These are phyloP conservation scores for Lycophotia porphyrea DNA, from an alignment of 2,888 invertebrate species.

Conservation along the genomic window DNA sequence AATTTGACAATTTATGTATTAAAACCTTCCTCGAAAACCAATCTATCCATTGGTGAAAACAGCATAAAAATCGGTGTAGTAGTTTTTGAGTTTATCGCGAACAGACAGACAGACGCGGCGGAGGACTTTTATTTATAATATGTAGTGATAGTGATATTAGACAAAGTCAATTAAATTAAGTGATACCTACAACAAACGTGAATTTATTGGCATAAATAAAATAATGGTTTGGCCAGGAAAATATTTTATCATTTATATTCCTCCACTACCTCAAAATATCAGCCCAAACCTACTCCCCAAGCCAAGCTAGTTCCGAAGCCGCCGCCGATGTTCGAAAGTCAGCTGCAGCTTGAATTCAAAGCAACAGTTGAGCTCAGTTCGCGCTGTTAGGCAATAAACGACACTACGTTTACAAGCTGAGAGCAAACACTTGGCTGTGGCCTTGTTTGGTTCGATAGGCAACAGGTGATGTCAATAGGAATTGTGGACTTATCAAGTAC, in stretches of 20 bases:
- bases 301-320: slow-evolving; percentile 8
- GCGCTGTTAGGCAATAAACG: slow-evolving; percentile 37
- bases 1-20: too few species aligned
- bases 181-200: too few species aligned
- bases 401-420: slow-evolving; percentile 33
- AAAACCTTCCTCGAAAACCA: too few species aligned
- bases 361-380: slow-evolving; percentile 52
- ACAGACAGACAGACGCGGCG: too few species aligned
- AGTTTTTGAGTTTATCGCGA: too few species aligned
- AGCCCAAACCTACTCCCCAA: neutral
- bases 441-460: neutral
- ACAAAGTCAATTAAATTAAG: too few species aligned
- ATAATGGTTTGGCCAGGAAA: too few species aligned
- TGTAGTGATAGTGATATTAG: too few species aligned
- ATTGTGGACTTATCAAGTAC: neutral
- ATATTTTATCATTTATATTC: neutral
- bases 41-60: too few species aligned
- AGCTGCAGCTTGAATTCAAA: slow-evolving; percentile 26
- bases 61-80: too few species aligned
- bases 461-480: slow-evolving; percentile 29
- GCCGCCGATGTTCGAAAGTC: slow-evolving; percentile 18
- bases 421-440: slow-evolving; percentile 28
- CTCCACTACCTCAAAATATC: neutral
- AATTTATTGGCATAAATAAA: too few species aligned
- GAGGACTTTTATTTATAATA: too few species aligned